A percentile compares a stretch with the other conserved stretches of the same genome.
These are phyloP conservation scores for Hypsibius dujardini DNA, from an alignment of 1,140 invertebrate genomes.

Conservation along the genomic window DNA sequence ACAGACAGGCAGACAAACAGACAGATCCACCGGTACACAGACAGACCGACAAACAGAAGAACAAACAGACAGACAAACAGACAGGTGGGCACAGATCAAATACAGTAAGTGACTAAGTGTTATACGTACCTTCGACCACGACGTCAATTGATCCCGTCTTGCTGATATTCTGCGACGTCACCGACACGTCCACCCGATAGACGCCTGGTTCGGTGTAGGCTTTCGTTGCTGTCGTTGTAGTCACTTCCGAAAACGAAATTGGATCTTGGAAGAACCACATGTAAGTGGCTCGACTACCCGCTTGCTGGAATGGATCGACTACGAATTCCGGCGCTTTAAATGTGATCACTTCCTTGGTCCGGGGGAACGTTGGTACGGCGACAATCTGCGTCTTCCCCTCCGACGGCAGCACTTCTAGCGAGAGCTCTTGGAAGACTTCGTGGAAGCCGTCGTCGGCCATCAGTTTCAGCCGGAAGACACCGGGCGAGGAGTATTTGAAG, in stretches of 20 bases:
- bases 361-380: not conserved
- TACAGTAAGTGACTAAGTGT: too few relatives aligned
- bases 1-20: too few relatives aligned
- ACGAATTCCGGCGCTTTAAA: conserved; percentile 3
- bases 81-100: too few relatives aligned
- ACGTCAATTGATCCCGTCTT: conserved; percentile 6
- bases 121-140: not conserved
- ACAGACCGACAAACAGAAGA: too few relatives aligned
- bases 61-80: too few relatives aligned
- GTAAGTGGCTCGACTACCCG: not conserved
- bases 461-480: not conserved
- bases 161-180: not conserved
- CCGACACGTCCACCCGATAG: conserved; percentile 5
- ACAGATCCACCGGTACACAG: too few relatives aligned
- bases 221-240: not conserved
- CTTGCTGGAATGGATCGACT: too few relatives aligned
- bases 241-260: not conserved
- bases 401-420: not conserved
- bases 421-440: not conserved
- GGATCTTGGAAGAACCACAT: conserved; percentile 17
- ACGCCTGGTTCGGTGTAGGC: not conserved
- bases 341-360: not conserved
- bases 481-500: not conserved
- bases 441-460: conserved; percentile 10
- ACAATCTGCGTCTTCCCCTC: not conserved